Base-by-base conservation (phyloP, 2,113 vertebrate species). In the Amphilophus citrinellus region DNA sequence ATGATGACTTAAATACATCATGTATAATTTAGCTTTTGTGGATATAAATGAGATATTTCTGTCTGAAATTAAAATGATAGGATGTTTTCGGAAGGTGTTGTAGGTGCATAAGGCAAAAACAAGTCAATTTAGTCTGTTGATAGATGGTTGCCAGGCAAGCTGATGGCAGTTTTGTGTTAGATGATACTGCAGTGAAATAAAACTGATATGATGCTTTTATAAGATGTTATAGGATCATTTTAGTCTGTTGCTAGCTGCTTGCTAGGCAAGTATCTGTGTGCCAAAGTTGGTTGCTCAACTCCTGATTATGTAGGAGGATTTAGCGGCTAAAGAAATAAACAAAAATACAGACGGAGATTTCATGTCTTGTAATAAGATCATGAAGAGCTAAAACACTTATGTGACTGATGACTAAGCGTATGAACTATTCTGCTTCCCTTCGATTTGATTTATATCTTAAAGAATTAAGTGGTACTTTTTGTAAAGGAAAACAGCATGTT, bases 21-120 rank as follows among this genome's bases (percentile, higher is more conserved):
- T 62, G 61, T 35, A 62, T 68, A 68, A 68, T 68, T 68, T 7
- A 68, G 27, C 65, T 68, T 47, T 68, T 68, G 8, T 68, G 42
- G 42, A 68, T 22, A 68, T 68, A 68, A 68, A 68, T 47, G 22
- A 68, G 65, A 10, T 47, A 13, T 22, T 66, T 44, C 39, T 44
- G 39, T 66, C 1, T 66, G 22, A 44, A 66, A 27, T 66, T 39
- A 66, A 66, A 66, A 44, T 4, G 44, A 66, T 17, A 66, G 39
- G 39, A 17, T 66, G 39, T 4, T 27, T 44, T 66, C 39, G 44
- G 47, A 47, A 3, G 22, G 63, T 14, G 39, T 47, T 68, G 44
- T 68, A 50, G 24, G 22, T 50, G 42, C 66, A 50, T 50, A 71
- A 71, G 5, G 24, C 24, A 71, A 71, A 71, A 50, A 71, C 42